Base-by-base conservation (phyloP, 2,797 vertebrate species). In the Phataginus tricuspis region DNA sequence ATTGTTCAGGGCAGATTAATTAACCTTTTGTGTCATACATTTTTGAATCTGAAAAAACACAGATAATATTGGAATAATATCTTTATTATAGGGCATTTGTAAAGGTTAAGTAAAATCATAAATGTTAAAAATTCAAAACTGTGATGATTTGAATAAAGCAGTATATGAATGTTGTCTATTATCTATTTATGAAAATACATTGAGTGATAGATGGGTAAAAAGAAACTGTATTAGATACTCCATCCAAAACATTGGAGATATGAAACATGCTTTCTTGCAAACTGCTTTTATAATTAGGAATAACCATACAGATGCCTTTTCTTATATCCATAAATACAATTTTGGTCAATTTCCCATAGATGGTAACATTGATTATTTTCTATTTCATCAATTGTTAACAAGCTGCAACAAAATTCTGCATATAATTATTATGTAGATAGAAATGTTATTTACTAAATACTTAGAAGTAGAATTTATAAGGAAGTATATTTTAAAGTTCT, bases 41-140 rank as follows among this genome's bases (percentile, higher is more conserved):
- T 74, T 82, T 68, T 95, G 31, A 61, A 86, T 61, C 21, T 39
- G n/a, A 21, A 90, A 96, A 92, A 45, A 59, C 25, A 82, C 27
- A 90, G 10, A 66, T 61, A 27, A 61, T 82, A 77, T 29, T 80
- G 74, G 16, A 88, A 66, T 87, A 78, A 63, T 78, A 90, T 90
- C 27, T 91, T 87, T 91, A 87, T 79, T 19, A 91, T 31, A 80
- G 53, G 72, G 10, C 11, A 64, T 13, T 63, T 91, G 61, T 91
- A 91, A 95, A 88, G 64, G 78, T 75, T 88, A 91, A 90, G 29
- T 87, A 79, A 27, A 4, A 88, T 42, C 23, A 87, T 51, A 57
- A 93, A 69, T 84, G 21, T 31, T 63, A 55, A 72, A 15, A 66
- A 69, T 91, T 61, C 42, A 84, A 91, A 92, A 80, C 39, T 39